These are phyloP conservation scores for Ceyx cyanopectus DNA, from an alignment of 2,113 vertebrate species.

Conservation along the genomic window DNA sequence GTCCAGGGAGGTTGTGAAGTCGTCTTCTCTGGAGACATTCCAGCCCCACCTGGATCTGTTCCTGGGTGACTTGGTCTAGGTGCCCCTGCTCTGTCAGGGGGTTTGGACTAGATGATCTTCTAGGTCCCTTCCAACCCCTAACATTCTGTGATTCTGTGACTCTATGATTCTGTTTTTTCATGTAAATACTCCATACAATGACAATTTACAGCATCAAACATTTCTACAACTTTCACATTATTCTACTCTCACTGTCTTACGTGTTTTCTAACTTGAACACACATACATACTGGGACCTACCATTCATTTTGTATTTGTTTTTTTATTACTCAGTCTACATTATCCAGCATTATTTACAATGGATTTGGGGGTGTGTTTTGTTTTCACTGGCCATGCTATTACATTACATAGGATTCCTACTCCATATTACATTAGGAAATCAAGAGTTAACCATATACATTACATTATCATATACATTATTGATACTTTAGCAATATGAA, in stretches of 20 bases:
- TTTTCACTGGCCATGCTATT: background rate
- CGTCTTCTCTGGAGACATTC: no score
- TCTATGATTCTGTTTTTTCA: background rate
- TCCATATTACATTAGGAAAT: background rate
- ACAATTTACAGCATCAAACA: background rate
- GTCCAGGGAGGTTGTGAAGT: no score
- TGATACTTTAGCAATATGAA: background rate
- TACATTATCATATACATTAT: background rate
- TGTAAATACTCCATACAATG: background rate
- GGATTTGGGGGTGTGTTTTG: rapidly evolving
- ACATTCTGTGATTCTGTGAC: no score
- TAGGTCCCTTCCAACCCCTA: no score
- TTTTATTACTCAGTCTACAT: background rate
- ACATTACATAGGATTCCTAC: background rate
- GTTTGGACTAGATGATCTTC: no score
- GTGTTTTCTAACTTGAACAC: background rate
- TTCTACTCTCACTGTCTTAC: background rate
- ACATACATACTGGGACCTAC: background rate
- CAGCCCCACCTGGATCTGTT: no score
- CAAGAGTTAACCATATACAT: background rate
- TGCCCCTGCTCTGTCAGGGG: no score
- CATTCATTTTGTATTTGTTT: background rate
- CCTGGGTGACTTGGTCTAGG: no score
- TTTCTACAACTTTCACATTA: background rate
- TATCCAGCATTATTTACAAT: background rate